Evolutionary conservation across 2,797 vertebrate species (phyloP).

Genomic region (Miichthys miiuy): DNA sequence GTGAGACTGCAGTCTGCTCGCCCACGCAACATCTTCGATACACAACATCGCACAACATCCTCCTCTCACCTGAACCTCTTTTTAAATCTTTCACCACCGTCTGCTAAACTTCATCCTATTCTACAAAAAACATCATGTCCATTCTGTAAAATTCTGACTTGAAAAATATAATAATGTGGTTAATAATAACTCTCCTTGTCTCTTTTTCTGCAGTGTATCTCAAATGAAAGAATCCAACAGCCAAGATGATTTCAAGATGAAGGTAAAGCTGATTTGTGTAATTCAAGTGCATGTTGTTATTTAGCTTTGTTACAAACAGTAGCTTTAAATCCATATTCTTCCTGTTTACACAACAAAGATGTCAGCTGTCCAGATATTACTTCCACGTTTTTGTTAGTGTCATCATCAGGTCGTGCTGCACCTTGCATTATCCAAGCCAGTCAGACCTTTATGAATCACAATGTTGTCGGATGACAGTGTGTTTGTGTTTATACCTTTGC

Average conservation of each 20-base stretch:
- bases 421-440: not conserved
- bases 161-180: not conserved
- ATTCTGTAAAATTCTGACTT: not conserved
- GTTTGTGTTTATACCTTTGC: not conserved
- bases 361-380: not conserved
- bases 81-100: not conserved
- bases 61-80: not conserved
- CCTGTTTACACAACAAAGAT: not conserved
- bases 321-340: not conserved
- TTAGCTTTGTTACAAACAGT: not conserved
- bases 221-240: conserved; percentile 96
- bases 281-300: not conserved
- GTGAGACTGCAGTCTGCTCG: conserved; percentile 77
- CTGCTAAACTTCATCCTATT: not conserved
- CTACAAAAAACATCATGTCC: not conserved
- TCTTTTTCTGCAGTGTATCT: conserved; percentile 83
- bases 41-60: not conserved
- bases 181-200: not conserved
- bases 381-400: not conserved
- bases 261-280: conserved; percentile 81
- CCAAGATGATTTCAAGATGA: conserved; percentile 97
- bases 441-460: not conserved
- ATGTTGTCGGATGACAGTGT: not conserved
- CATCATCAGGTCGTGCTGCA: not conserved
- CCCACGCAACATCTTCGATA: not conserved